A percentile compares a stretch with the other conserved stretches of the same genome.
Evolutionary conservation across 37 sponge, comb jelly and placozoan genomes (phyloP).

Genomic region (Haliclona indistincta): DNA sequence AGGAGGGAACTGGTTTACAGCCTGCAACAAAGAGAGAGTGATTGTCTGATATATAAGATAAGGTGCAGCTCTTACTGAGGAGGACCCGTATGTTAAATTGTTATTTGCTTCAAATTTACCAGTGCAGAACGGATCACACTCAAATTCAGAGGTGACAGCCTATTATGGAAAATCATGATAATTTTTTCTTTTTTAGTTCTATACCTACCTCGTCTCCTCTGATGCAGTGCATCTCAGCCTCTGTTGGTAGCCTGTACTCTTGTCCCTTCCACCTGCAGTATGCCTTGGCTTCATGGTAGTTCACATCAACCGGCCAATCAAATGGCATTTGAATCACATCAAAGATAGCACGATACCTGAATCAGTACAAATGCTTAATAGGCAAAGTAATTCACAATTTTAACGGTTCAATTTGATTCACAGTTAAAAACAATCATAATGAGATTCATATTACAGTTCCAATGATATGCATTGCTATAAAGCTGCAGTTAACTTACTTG

Average conservation of each 20-base stretch:
- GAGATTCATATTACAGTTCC: too few relatives aligned
- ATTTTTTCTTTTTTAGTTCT: too few relatives aligned
- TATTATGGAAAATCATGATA: too few relatives aligned
- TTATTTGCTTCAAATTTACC: constrained; percentile 18
- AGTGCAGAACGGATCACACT: constrained; percentile 20
- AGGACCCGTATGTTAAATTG: constrained; percentile 72
- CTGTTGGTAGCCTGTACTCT: constrained; percentile 82
- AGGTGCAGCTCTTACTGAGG: constrained; percentile 29
- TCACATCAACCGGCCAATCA: constrained; percentile 93
- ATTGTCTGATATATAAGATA: background rate
- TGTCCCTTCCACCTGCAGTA: constrained; percentile 89
- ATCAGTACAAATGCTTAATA: background rate
- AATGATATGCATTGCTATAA: too few relatives aligned
- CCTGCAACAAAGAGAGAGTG: constrained; percentile 27
- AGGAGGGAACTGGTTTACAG: constrained; percentile 70
- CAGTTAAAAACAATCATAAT: too few relatives aligned
- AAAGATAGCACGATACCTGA: constrained; percentile 88
- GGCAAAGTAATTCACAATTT: background rate
- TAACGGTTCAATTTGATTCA: too few relatives aligned
- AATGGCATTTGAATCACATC: constrained; percentile 85
- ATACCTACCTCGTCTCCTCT: constrained; percentile 60
- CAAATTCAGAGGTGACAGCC: constrained; percentile 4
- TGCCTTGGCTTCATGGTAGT: constrained; percentile 94
- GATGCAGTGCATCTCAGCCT: constrained; percentile 86
- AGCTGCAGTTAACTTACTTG: background rate